Evolutionary conservation across 2,797 vertebrate genomes (phyloP), one percentile per base, ranked within the genome.

Genomic region (Aselliscus stoliczkanus): DNA sequence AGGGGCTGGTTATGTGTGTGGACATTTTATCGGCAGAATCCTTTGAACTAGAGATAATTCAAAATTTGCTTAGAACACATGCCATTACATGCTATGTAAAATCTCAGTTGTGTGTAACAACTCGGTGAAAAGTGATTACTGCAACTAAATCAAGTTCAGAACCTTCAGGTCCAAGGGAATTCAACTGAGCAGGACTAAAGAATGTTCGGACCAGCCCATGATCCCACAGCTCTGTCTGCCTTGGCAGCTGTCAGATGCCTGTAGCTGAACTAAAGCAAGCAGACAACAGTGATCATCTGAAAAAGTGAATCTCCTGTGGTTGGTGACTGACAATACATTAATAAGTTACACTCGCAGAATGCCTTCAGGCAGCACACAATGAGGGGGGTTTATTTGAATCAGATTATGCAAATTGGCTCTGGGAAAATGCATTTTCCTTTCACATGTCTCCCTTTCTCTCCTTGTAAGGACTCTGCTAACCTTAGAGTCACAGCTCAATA

Each of bases 11-110:
- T 93, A 50, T 85, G 15, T 85, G 47, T 89, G 8, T 65, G 27
- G 54, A 52, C 4, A 69, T 80, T 97, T 79, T 67, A 69, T 72
- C 31, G 73, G 34, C 7, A 75, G 37, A 86, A 72, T 70, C 34
- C 15, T 93, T 88, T 88, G 77, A 76, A 89, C 31, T 79, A 42
- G 31, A 93, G 76, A 79, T 85, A 69, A 62, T 20, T 76, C 52
- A 62, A 27, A 73, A 37, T 90, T 90, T 62, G 73, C 50, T 96
- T 79, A 82, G 88, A 91, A 77, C 86, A 73, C 85, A 85, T 25
- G 29, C 44, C 34, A 21, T 80, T 11, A 27, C 34, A 21, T 44
- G 11, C 31, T 44, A 62, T 72, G 72, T 37, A 27, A 90, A 65
- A 60, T 75, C 37, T 50, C 58, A 29, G 1, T 42, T 29, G 23